Evolutionary conservation across 2,113 vertebrate species (phyloP).

Genomic region (Sterrhoptilus dennistouni): DNA sequence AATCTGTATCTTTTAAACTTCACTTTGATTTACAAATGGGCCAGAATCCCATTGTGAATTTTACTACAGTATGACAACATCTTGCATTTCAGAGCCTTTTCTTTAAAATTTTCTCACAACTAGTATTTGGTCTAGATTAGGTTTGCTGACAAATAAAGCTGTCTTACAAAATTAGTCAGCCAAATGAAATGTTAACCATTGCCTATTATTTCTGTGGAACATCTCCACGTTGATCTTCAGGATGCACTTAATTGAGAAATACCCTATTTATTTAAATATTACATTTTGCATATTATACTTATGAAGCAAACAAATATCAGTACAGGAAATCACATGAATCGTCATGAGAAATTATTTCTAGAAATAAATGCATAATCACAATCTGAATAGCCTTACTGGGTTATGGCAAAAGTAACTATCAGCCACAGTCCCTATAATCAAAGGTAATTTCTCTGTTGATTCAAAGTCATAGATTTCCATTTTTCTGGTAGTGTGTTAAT

Average conservation of each 20-base stretch:
- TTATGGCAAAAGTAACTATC: neutral
- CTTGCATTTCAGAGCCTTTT: neutral
- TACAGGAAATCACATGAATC: neutral
- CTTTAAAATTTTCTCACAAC: neutral
- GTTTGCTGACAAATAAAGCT: neutral
- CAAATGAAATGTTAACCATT: neutral
- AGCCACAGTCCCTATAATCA: neutral
- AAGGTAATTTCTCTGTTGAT: neutral
- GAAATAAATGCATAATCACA: neutral
- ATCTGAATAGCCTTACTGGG: neutral
- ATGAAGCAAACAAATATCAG: neutral
- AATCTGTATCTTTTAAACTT: neutral
- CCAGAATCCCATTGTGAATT: neutral
- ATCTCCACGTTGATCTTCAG: neutral
- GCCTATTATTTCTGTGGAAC: neutral
- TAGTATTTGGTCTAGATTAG: neutral
- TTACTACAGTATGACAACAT: neutral
- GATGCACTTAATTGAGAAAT: neutral
- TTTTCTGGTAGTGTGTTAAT: neutral
- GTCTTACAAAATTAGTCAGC: neutral
- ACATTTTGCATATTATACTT: neutral
- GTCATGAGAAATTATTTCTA: neutral
- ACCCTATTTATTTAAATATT: neutral
- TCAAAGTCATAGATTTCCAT: neutral
- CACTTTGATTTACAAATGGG: neutral